Base-by-base conservation (phyloP, 2,888 invertebrate genomes). In the Drosophila demipolita region DNA sequence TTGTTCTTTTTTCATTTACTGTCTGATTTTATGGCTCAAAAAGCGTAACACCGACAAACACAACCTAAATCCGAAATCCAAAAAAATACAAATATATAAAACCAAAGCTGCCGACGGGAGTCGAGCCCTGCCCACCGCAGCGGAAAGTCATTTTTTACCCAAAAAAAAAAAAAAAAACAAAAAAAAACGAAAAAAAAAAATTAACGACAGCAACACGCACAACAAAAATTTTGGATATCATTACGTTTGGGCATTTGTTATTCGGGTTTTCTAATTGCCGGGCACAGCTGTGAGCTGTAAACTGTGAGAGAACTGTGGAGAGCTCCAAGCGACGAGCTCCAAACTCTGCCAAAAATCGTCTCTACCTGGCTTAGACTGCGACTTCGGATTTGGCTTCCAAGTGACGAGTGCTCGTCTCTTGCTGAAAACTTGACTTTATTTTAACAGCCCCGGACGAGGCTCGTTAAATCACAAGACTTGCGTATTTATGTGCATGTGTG, bases 11-110 rank as follows among this genome's bases (percentile, higher is more conserved):
- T 80, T 66, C 57, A 78, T 84, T 72, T 76, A 66, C 78, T 80
- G 87, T 65, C 86, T 83, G 88, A 83, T 85, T 84, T 84, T 85
- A 83, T 85, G 83, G 83, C 86, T 80, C 85, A 87, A 87, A 86
- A 78, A 89, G 87, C 85, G 82, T 86, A 86, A 86, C 89, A 83
- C 82, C 61, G 66, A 73, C 66, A 63, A 42, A 61, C 38, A 67
- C 66, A 57, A 76, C 66, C 64, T 49, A 73, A 80, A 81, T 75
- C 78, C 66, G 15, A 66, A 69, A 74, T 71, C 53, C 57, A 62
- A 81, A 83, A 78, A 63, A 45, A 64, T 45, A 45, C 20, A 45
- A 15, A 45, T 45, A 23, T 45, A 45, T 45, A 45, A 67, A 58
- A 23, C 26, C 54, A 72, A 79, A 72, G 80, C 76, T 65, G 80